These are phyloP conservation scores for Venustaconcha ellipsiformis DNA, from an alignment of 1,140 invertebrate genomes.

Conservation along the genomic window DNA sequence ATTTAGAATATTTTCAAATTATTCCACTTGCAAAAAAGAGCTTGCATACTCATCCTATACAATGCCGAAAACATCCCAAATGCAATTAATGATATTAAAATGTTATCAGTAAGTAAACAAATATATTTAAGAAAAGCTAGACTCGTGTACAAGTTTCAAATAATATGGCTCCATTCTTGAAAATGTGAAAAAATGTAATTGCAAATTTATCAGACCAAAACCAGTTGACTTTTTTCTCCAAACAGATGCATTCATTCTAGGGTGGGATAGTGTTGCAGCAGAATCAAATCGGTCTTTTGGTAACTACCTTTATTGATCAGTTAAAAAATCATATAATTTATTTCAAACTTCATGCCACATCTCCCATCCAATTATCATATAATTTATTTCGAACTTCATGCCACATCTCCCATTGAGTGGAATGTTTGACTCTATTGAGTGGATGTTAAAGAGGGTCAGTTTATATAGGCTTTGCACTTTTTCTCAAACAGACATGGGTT, in stretches of 20 bases:
- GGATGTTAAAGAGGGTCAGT: constrained; percentile 9
- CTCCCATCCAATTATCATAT: no score
- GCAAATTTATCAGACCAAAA: constrained; percentile 7
- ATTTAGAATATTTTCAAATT: no score
- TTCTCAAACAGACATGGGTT: constrained; percentile 13
- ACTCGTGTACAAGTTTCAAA: no score
- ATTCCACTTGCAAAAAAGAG: no score
- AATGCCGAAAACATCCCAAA: constrained; percentile 9
- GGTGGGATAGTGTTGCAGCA: constrained; percentile 12
- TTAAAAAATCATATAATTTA: constrained; percentile 4
- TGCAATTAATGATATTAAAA: no score
- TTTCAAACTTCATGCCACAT: constrained; percentile 12
- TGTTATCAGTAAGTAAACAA: no score
- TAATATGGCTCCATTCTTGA: not conserved
- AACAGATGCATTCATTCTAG: constrained; percentile 19
- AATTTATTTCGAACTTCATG: constrained; percentile 14
- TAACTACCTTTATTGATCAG: constrained; percentile 17
- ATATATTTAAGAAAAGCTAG: no score
- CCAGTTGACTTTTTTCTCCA: not conserved
- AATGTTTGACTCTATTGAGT: not conserved
- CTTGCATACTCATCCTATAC: constrained; percentile 6
- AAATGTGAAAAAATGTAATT: constrained; percentile 6
- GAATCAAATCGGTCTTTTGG: not conserved
- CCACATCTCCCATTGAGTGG: not conserved
- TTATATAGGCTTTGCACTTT: constrained; percentile 18